Conservation (phyloP, 2,888 invertebrate genomes). For the Plebejus anna region DNA sequence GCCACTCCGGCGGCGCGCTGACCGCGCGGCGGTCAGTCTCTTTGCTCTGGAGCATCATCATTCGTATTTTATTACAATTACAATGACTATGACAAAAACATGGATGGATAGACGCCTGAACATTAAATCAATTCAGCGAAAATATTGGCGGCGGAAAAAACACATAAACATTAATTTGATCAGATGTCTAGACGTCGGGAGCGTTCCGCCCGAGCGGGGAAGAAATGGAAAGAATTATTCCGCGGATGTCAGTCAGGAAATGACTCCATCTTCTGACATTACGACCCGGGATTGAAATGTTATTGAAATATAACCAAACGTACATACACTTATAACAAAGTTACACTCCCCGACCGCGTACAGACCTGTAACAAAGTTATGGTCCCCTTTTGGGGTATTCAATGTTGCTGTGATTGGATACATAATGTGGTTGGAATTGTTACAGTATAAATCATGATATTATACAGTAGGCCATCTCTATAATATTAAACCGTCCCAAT, state of each 20-base stretch:
- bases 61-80: background rate
- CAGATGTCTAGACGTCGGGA: constrained; percentile 22
- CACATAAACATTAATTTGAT: constrained; percentile 8
- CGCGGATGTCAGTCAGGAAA: background rate
- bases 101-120: background rate
- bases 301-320: background rate
- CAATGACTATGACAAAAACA: background rate
- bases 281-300: background rate
- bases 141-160: constrained; percentile 11
- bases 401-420: background rate
- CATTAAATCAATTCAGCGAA: background rate
- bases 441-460: background rate
- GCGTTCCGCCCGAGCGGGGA: background rate
- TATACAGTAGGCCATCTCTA: too few relatives aligned
- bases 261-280: background rate
- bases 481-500: too few relatives aligned
- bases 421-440: background rate
- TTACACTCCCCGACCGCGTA: constrained; percentile 5
- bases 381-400: background rate
- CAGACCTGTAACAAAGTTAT: background rate
- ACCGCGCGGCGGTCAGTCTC: too few relatives aligned
- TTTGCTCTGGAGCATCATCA: background rate
- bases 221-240: constrained; percentile 6
- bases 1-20: too few relatives aligned
- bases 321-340: background rate